Evolutionary conservation across 2,113 vertebrate genomes (phyloP).

Genomic region (Pandion haliaetus): DNA sequence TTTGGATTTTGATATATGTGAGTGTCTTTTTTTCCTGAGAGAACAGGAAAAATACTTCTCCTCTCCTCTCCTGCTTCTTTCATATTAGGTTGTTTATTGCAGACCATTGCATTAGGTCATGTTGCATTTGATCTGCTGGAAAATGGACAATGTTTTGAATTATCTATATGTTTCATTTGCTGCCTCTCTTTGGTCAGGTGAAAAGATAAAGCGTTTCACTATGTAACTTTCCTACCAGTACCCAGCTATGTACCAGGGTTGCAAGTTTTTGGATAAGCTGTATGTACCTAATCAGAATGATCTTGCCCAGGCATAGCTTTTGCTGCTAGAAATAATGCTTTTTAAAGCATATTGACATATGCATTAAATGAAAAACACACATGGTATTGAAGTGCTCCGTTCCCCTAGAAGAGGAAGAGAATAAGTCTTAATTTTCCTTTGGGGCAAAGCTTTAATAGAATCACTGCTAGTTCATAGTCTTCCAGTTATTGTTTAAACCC

Average conservation of each 20-base stretch:
- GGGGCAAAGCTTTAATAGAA: slow-evolving; percentile 23
- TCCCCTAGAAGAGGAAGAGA: not conserved
- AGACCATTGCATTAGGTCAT: not conserved
- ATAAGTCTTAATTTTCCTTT: slow-evolving; percentile 39
- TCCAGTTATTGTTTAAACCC: slow-evolving; percentile 41
- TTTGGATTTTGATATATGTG: slow-evolving; percentile 5
- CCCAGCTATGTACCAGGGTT: not conserved
- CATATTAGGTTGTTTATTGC: not conserved
- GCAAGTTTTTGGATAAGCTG: not conserved
- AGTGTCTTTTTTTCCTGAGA: not conserved
- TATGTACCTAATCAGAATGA: not conserved
- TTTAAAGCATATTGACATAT: slow-evolving; percentile 38
- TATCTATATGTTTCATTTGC: not conserved
- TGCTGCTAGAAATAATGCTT: not conserved
- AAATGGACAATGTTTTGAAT: not conserved
- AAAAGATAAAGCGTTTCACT: not conserved
- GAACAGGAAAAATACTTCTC: slow-evolving; percentile 11
- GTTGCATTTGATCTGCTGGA: not conserved
- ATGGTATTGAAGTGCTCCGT: not conserved
- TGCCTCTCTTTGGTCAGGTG: not conserved
- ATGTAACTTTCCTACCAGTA: not conserved
- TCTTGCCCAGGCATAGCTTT: not conserved
- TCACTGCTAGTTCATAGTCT: not conserved
- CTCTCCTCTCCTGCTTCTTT: not conserved
- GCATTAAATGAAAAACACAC: slow-evolving; percentile 26